Evolutionary conservation across 2,113 vertebrate species (phyloP).

Genomic region (Alexandromys fortis): DNA sequence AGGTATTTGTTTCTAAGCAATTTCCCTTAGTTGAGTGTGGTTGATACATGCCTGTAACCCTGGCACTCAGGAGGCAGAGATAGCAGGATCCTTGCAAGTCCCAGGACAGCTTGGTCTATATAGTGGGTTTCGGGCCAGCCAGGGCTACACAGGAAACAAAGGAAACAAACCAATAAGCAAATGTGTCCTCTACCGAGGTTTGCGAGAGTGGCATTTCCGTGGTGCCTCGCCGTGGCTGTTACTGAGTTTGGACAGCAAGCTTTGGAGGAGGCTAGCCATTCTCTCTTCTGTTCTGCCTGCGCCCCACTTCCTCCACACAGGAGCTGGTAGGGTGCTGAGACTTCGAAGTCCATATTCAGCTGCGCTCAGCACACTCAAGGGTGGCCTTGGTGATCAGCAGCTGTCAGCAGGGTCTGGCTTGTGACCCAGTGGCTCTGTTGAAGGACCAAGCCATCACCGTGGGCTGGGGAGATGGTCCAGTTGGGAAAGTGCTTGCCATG

Average conservation of each 20-base stretch:
- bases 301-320: background rate
- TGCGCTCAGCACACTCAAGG: background rate
- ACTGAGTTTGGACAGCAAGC: background rate
- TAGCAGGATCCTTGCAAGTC: background rate
- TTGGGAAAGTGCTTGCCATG: background rate
- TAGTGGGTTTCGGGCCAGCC: background rate
- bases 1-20: background rate
- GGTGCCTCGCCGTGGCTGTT: background rate
- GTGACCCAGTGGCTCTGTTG: fast-evolving
- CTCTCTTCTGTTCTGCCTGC: background rate
- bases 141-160: background rate
- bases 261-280: background rate
- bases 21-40: background rate
- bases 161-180: background rate
- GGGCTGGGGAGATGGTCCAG: background rate
- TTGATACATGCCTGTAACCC: background rate
- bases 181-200: background rate
- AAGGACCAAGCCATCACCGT: too few species aligned
- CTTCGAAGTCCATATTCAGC: background rate
- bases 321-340: background rate
- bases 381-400: background rate
- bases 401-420: background rate
- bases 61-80: background rate
- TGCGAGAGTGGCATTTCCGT: background rate
- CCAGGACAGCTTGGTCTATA: background rate